phyloP scores from a whole-genome alignment of 37 sponge, comb jelly and placozoan genomes.

The Geodia barretti region DNA sequence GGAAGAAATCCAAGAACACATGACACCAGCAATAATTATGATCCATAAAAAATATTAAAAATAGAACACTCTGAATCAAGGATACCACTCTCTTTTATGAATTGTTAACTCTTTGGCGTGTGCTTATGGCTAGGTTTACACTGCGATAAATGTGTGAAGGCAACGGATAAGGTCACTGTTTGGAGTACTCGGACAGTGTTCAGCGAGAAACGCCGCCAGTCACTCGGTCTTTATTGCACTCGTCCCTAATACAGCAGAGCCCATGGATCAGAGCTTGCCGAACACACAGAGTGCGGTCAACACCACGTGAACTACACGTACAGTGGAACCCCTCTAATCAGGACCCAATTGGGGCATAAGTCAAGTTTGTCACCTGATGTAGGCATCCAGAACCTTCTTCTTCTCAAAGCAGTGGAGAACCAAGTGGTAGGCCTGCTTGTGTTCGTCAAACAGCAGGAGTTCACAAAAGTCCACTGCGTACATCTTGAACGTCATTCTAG shows the following conservation, averaged over 20 bases:
- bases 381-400: slow-evolving; percentile 63
- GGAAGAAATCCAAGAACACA: background rate
- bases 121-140: too few species aligned
- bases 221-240: slow-evolving; percentile 27
- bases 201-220: background rate
- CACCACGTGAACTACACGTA: slow-evolving; percentile 1
- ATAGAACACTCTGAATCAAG: too few species aligned
- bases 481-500: slow-evolving; percentile 81
- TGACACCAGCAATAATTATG: background rate
- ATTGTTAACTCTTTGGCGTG: background rate
- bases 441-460: slow-evolving; percentile 91
- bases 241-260: slow-evolving; percentile 57
- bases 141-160: background rate
- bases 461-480: slow-evolving; percentile 82
- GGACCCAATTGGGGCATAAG: background rate
- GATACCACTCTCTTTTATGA: too few species aligned
- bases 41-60: background rate
- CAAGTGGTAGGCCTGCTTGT: slow-evolving; percentile 88
- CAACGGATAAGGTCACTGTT: background rate
- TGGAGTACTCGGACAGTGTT: background rate
- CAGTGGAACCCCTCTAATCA: too few species aligned
- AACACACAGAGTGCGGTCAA: slow-evolving; percentile 36
- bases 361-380: slow-evolving; percentile 70
- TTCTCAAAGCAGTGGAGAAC: slow-evolving; percentile 82
- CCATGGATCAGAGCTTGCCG: too few species aligned